Conservation (phyloP, 92 coral and sea anemone genomes). For the Actinostola sp. region DNA sequence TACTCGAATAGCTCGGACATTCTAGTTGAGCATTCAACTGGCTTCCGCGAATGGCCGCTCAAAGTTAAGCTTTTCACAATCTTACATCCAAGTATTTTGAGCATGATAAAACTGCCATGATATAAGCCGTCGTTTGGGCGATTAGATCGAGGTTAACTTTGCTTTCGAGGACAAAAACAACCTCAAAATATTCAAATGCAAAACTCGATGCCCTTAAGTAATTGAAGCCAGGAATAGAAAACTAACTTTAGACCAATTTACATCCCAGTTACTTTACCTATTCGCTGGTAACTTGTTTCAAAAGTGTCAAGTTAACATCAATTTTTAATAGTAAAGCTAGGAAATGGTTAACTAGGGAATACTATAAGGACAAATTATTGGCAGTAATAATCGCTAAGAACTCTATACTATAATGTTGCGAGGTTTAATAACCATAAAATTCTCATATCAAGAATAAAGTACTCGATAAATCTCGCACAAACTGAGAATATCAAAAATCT, state of each 20-base stretch:
- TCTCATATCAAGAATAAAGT: not conserved
- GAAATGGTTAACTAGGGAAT: not conserved
- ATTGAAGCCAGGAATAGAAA: too few relatives aligned
- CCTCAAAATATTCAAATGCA: not conserved
- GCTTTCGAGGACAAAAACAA: not conserved
- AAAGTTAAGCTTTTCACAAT: not conserved
- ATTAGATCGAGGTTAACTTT: too few relatives aligned
- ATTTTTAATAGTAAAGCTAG: slow-evolving; percentile 11
- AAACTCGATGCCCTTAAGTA: not conserved
- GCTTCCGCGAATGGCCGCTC: not conserved
- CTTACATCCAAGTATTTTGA: too few relatives aligned
- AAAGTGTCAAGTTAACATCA: not conserved
- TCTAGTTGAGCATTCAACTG: not conserved
- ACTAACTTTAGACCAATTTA: too few relatives aligned
- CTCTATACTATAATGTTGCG: too few relatives aligned
- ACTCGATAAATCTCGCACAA: not conserved
- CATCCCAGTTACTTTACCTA: too few relatives aligned
- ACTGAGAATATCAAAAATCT: not conserved
- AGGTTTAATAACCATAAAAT: not conserved
- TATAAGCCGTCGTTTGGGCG: too few relatives aligned
- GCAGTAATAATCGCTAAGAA: not conserved
- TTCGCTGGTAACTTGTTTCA: not conserved
- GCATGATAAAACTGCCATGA: too few relatives aligned
- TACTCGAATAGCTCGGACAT: not conserved
- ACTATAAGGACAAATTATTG: not conserved